Conservation (phyloP, 2,113 vertebrate genomes). For the Hippocampus barbouri region DNA sequence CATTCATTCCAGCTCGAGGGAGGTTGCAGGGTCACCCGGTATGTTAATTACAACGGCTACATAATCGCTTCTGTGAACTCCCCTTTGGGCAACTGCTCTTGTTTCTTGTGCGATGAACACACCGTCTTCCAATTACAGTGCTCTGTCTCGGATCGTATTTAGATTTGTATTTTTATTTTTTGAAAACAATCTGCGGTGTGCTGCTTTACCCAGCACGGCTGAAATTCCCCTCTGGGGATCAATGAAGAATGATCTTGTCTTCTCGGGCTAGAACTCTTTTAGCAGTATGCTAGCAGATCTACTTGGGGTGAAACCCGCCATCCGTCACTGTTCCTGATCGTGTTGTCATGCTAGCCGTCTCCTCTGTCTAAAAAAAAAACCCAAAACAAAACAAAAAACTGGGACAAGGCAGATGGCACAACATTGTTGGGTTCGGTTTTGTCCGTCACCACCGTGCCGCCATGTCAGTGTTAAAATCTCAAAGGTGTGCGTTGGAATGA, state of each 20-base stretch:
- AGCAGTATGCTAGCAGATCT: no score
- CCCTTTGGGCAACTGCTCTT: conserved; percentile 19
- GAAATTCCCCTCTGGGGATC: neutral
- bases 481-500: no score
- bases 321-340: no score
- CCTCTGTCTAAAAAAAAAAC: neutral
- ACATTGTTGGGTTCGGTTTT: no score
- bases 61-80: conserved; percentile 18
- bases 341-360: no score
- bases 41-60: conserved; percentile 49
- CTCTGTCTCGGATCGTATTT: conserved; percentile 8
- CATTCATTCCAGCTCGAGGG: conserved; percentile 7
- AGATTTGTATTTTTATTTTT: neutral
- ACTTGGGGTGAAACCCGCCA: no score
- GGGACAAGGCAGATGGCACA: no score
- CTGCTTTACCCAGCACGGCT: neutral
- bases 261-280: no score
- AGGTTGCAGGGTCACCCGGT: conserved; percentile 45
- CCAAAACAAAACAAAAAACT: no score
- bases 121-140: conserved; percentile 5
- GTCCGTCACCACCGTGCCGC: no score
- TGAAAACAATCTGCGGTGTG: neutral
- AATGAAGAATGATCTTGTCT: neutral
- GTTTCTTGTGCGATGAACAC: conserved; percentile 16
- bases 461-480: no score